Base-by-base conservation (phyloP, 1,140 invertebrate genomes). In the Brachionus plicatilis region DNA sequence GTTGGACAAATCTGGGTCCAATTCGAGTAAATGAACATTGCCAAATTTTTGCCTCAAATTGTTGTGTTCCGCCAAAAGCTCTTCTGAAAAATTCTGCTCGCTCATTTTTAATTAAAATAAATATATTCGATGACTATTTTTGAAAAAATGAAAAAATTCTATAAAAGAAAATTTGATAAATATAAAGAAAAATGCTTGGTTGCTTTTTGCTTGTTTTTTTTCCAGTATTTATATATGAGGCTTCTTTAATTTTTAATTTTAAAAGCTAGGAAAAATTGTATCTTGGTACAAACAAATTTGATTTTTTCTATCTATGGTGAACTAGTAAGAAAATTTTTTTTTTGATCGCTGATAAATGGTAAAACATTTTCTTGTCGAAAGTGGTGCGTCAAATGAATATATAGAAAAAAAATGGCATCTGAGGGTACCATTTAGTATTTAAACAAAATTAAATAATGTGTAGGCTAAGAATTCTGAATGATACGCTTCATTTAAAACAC, bases 41-140 rank as follows among this genome's bases (percentile, higher is more conserved):
- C 79, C 79, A 47, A 65, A 68, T 45, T 65, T 33, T 45, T 65
- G 11, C n/a, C 79, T 60, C n/a, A 82, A 82, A 65, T 37, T 65
- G 37, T 82, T 82, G 53, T 82, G 79, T 43, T 60, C 79, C 2
- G n/a, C 20, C 37, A 82, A 24, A 27, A 82, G 27, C 24, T 82
- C 79, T 9, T 17, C 12, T 43, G 27, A 20, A 68, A 76, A 76
- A 50, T 76, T 50, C 27, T 47, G 33, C 12, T 53, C 45, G 9
- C 72, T 76, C 72, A 76, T 76, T 47, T 53, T 53, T 20, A 47
- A 47, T 41, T 68, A 29, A 68, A 68, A 29, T 14, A 72, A 41
- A 43, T 24, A 29, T 14, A 29, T 72, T 20, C 66, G 2, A 29
- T 43, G 41, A 72, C 20, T 20, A 53, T 47, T 76, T 37, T 76